Evolutionary conservation across 2,888 invertebrate species (phyloP).

Genomic region (Sphaerophoria rueppellii): DNA sequence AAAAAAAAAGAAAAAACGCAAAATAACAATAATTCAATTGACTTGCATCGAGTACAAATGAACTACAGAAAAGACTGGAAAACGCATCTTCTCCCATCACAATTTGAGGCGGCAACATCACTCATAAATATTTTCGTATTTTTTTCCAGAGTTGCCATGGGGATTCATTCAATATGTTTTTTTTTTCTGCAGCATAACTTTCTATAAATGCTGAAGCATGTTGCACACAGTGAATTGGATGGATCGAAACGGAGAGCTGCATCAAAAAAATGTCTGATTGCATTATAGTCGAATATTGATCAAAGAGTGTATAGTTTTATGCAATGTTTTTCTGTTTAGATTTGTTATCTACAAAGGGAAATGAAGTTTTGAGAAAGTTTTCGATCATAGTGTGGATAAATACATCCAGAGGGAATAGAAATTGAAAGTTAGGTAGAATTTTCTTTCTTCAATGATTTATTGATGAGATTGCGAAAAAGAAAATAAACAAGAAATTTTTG

Average conservation of each 20-base stretch:
- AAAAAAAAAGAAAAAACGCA: not conserved
- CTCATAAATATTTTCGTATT: not conserved
- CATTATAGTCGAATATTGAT: not conserved
- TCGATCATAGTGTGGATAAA: not conserved
- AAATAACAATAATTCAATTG: not conserved
- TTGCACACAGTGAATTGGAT: no score
- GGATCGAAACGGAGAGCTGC: no score
- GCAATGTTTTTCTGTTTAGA: not conserved
- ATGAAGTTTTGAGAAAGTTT: not conserved
- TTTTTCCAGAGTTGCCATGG: not conserved
- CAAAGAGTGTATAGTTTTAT: not conserved
- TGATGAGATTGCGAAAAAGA: not conserved
- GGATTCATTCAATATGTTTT: not conserved
- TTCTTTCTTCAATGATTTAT: not conserved
- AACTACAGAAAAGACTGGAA: not conserved
- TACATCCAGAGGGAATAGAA: not conserved
- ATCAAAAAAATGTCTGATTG: not conserved
- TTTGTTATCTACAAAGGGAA: not conserved
- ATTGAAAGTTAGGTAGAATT: not conserved
- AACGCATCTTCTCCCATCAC: not conserved
- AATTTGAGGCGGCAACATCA: no score
- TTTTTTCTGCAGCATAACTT: not conserved
- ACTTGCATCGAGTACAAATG: not conserved
- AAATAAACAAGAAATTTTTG: not conserved
- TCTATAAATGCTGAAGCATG: not conserved